Conservation (phyloP, 2,113 vertebrate species). For the Ginglymostoma cirratum region DNA sequence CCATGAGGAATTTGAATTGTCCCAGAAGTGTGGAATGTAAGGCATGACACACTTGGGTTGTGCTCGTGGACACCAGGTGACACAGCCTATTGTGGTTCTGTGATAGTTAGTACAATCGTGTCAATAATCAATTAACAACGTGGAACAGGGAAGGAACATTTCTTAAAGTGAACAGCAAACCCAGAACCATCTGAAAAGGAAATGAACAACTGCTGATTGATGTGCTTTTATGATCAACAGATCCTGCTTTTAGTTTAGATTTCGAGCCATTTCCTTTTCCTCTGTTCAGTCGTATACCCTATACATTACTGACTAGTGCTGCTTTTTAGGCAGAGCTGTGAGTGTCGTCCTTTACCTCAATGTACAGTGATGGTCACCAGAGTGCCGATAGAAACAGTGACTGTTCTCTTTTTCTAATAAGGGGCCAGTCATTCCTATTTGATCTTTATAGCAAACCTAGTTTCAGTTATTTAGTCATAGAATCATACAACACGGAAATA, state of each 20-base stretch:
- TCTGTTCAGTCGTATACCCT: neutral
- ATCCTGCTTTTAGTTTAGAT: neutral
- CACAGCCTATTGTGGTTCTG: neutral
- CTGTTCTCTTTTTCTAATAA: neutral
- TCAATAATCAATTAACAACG: neutral
- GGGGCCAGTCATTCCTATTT: neutral
- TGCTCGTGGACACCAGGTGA: neutral
- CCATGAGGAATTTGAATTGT: neutral
- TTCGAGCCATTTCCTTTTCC: neutral
- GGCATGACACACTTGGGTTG: neutral
- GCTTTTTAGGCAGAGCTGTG: neutral
- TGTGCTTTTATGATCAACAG: neutral
- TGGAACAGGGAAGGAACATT: neutral
- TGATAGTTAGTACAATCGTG: neutral
- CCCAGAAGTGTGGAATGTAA: neutral
- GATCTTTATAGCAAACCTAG: neutral
- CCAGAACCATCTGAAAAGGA: neutral
- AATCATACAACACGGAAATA: no score
- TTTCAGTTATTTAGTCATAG: neutral
- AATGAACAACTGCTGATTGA: neutral
- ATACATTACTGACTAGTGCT: neutral
- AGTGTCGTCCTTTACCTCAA: neutral
- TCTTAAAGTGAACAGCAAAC: neutral
- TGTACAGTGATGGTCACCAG: neutral
- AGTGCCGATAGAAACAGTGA: neutral